A percentile compares a stretch with the other conserved stretches of the same genome.
These are phyloP conservation scores for Chymomyza fuscimana DNA, from an alignment of 2,888 invertebrate species.

Conservation along the genomic window DNA sequence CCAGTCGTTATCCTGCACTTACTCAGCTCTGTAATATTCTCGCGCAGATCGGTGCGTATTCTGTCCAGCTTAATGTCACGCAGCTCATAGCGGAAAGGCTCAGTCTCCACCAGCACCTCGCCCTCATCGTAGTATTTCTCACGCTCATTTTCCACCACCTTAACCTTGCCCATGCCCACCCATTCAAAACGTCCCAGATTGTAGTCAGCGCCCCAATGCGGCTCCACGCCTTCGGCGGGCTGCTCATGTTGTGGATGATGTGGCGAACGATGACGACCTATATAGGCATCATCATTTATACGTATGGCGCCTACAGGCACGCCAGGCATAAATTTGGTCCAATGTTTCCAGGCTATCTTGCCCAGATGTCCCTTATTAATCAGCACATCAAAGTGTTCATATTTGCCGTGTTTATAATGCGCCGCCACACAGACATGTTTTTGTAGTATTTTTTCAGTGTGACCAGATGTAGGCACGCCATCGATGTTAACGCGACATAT, in stretches of 20 bases:
- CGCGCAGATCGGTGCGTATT: conserved; percentile 81
- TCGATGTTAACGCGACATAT: conserved; percentile 87
- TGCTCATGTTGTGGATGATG: conserved; percentile 28
- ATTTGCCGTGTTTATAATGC: conserved; percentile 82
- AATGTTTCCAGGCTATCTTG: conserved; percentile 87
- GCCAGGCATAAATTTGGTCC: conserved; percentile 84
- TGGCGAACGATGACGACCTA: conserved; percentile 80
- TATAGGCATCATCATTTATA: conserved; percentile 81
- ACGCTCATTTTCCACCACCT: conserved; percentile 84
- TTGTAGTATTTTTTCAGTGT: conserved; percentile 80
- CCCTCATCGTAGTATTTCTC: conserved; percentile 83
- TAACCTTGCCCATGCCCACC: conserved; percentile 85
- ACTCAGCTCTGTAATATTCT: conserved; percentile 82
- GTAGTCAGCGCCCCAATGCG: conserved; percentile 76
- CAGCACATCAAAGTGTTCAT: conserved; percentile 85
- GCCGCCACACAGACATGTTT: conserved; percentile 85
- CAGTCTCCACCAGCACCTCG: conserved; percentile 89
- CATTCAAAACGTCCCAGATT: conserved; percentile 86
- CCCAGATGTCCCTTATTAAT: conserved; percentile 89
- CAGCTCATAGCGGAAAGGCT: conserved; percentile 88
- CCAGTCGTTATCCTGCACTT: conserved; percentile 64
- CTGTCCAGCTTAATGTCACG: conserved; percentile 84
- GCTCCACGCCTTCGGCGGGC: conserved; percentile 34
- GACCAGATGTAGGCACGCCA: conserved; percentile 87
- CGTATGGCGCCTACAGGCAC: conserved; percentile 84